Conservation (phyloP, 2,113 vertebrate species). For the Geococcyx californianus region DNA sequence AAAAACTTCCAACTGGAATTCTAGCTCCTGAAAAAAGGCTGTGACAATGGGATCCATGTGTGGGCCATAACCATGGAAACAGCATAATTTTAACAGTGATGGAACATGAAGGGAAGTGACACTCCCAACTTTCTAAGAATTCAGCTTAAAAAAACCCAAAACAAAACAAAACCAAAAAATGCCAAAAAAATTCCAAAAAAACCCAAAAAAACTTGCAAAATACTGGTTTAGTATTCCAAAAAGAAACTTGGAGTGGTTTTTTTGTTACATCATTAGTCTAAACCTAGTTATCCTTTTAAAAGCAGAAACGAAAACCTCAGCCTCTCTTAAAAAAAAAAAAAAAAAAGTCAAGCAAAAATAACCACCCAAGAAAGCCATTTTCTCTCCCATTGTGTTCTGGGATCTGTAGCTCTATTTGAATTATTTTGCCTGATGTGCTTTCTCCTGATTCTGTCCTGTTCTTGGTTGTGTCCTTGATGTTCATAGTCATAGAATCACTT, state of each 20-base stretch:
- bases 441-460: background rate
- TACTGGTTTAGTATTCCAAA: background rate
- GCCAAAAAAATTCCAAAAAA: too few species aligned
- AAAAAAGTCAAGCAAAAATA: too few species aligned
- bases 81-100: background rate
- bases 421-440: background rate
- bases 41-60: conserved; percentile 23
- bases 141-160: background rate
- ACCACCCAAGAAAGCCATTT: background rate
- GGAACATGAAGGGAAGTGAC: background rate
- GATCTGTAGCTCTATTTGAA: background rate
- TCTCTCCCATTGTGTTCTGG: background rate
- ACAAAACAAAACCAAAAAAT: background rate
- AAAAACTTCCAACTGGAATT: background rate
- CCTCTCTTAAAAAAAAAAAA: background rate
- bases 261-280: background rate
- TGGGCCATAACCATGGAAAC: conserved; percentile 50
- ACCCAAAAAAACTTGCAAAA: background rate
- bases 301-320: background rate
- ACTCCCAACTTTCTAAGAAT: conserved; percentile 29
- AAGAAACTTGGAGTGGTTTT: fast-evolving
- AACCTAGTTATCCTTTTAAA: background rate
- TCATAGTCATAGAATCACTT: background rate
- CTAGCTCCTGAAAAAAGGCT: background rate
- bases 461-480: background rate